A percentile compares a stretch with the other conserved stretches of the same genome.
These are phyloP conservation scores for Orientallactaga bullata DNA, from an alignment of 2,113 vertebrate genomes.

Conservation along the genomic window DNA sequence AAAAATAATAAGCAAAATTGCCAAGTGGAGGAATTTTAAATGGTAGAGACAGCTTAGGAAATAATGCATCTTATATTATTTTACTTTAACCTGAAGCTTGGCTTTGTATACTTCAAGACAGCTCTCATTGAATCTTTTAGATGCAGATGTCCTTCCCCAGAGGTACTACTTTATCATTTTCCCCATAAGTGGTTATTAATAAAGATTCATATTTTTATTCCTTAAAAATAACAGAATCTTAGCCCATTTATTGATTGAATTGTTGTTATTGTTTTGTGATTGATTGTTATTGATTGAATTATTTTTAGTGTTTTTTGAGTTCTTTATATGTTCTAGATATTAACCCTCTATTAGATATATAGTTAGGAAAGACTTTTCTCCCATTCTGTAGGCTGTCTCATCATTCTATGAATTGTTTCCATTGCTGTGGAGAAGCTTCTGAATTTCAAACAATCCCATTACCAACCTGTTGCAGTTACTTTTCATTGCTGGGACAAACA, in stretches of 20 bases:
- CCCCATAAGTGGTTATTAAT: neutral
- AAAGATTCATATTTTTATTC: conserved; percentile 41
- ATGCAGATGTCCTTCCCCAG: neutral
- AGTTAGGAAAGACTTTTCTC: neutral
- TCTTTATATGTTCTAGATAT: neutral
- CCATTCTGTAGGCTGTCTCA: neutral
- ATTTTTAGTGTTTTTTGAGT: neutral
- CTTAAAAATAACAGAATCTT: conserved; percentile 54
- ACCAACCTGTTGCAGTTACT: too few relatives aligned
- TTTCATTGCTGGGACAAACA: too few relatives aligned
- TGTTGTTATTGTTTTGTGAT: neutral
- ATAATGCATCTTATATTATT: neutral
- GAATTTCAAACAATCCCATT: neutral
- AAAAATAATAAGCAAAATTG: conserved; percentile 60
- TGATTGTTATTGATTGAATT: too few relatives aligned
- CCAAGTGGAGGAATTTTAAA: conserved; percentile 37
- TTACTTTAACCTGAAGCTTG: conserved; percentile 38
- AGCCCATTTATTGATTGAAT: neutral
- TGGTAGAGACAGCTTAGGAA: neutral
- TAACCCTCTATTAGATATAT: neutral
- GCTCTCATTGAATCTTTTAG: neutral
- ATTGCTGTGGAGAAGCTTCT: neutral
- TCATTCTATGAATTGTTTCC: neutral
- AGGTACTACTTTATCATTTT: neutral
- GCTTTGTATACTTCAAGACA: conserved; percentile 43